A percentile compares a stretch with the other conserved stretches of the same genome.
phyloP scores from a whole-genome alignment of 2,888 invertebrate genomes.

The Seira sanloemensis region DNA sequence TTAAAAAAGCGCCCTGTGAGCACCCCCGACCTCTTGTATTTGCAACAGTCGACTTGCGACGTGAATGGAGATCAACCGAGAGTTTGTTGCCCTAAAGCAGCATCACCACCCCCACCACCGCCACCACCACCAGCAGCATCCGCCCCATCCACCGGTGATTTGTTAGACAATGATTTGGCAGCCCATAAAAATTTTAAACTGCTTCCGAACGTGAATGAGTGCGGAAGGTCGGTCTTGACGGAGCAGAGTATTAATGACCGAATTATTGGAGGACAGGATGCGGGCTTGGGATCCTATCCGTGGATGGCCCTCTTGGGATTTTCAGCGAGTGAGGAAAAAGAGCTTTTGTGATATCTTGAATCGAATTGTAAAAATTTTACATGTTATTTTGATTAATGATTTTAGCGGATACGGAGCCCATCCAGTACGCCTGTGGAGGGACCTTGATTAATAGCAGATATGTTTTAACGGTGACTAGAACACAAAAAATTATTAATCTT shows the following conservation, averaged over 20 bases:
- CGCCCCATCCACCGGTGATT: slow-evolving; percentile 24
- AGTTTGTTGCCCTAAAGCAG: slow-evolving; percentile 47
- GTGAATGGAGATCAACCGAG: slow-evolving; percentile 23
- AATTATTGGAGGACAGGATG: slow-evolving; percentile 63
- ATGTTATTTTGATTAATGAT: slow-evolving; percentile 5
- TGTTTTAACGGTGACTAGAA: slow-evolving; percentile 31
- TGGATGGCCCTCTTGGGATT: slow-evolving; percentile 67
- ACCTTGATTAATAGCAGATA: slow-evolving; percentile 54
- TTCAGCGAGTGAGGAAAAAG: slow-evolving; percentile 17
- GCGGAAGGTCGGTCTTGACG: slow-evolving; percentile 45
- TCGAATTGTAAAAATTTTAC: background rate
- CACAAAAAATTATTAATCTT: background rate
- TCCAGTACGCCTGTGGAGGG: slow-evolving; percentile 65
- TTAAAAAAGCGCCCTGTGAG: slow-evolving; percentile 40
- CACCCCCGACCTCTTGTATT: slow-evolving; percentile 25
- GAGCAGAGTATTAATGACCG: slow-evolving; percentile 33
- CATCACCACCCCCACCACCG: background rate
- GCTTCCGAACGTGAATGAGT: slow-evolving; percentile 47
- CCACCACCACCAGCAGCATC: slow-evolving; percentile 22
- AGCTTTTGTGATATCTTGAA: no score
- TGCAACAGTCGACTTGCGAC: slow-evolving; percentile 53
- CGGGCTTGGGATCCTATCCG: slow-evolving; percentile 61
- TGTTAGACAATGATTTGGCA: background rate
- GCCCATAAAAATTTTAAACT: slow-evolving; percentile 51
- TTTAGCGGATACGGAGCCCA: slow-evolving; percentile 27